Base-by-base conservation (phyloP, 2,113 vertebrate genomes). In the Dromaius novaehollandiae region DNA sequence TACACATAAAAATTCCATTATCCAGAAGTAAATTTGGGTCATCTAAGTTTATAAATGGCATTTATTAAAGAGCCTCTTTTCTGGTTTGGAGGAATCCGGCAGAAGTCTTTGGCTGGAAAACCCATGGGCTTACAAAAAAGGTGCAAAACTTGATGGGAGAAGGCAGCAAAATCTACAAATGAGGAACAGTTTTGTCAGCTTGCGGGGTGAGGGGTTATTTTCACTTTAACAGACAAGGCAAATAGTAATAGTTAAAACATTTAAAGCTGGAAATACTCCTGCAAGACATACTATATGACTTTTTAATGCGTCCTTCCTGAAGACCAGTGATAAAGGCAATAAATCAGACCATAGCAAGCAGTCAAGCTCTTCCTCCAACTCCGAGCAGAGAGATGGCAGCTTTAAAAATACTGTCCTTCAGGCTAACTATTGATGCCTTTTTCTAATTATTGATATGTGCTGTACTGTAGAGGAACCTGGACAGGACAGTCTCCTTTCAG, bases 1-100 rank as follows among this genome's bases (percentile, higher is more conserved):
- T 8, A 24, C 42, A 38, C 77, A 58, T 90, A 93, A 86, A 95
- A 86, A 65, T 86, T 95, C 73, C 58, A 69, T 90, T 86, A 91
- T 89, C 40, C 74, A 42, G 94, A 89, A 94, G 82, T 94, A 94
- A 94, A 88, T 78, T 86, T 81, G 60, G 63, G 50, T 85, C 8
- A 68, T 86, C 93, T 92, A 53, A 34, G 60, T 96, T 70, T 94
- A 80, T 70, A 86, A 85, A 38, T 70, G 17, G 30, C 85, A 51
- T 92, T 95, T 93, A 51, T 93, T 93, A 77, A 90, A 94, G 82
- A 78, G 65, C 36, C 12, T 40, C 32, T 85, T 71, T 89, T 60
- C 64, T 60, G 14, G 20, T 91, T 61, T 81, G 50, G 50, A 89
- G 50, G 55, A 93, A 42, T 76, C 44, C 44, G 76, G 40, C 20